phyloP scores from a whole-genome alignment of 2,888 invertebrate genomes.

The Siphlonurus alternatus region DNA sequence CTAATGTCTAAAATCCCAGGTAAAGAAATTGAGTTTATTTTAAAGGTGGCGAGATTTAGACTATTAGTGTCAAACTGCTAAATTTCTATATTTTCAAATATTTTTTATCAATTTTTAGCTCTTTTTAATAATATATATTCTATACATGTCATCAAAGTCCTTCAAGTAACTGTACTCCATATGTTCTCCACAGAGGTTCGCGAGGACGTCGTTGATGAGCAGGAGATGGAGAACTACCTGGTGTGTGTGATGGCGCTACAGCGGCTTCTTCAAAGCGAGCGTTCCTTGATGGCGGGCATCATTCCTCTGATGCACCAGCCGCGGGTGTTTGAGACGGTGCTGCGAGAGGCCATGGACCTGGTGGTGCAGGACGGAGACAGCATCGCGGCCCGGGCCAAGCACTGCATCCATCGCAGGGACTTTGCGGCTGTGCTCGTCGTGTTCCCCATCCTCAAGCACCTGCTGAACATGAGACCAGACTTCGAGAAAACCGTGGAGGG shows the following conservation, averaged over 20 bases:
- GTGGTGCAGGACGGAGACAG: constrained; percentile 77
- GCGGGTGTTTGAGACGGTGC: constrained; percentile 65
- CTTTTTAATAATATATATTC: too few relatives aligned
- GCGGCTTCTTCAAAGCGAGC: constrained; percentile 75
- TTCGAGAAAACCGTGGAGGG: constrained; percentile 61
- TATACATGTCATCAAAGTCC: too few relatives aligned
- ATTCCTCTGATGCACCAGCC: constrained; percentile 67
- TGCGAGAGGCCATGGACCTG: constrained; percentile 67
- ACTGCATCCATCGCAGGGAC: constrained; percentile 52
- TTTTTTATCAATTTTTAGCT: too few relatives aligned
- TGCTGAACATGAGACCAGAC: constrained; percentile 57
- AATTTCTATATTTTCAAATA: too few relatives aligned
- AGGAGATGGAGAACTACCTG: constrained; percentile 70
- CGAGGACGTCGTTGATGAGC: constrained; percentile 49
- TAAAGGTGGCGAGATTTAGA: too few relatives aligned
- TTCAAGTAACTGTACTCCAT: too few relatives aligned
- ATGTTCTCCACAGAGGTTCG: constrained; percentile 26
- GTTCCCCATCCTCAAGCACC: constrained; percentile 66
- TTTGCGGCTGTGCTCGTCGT: constrained; percentile 64
- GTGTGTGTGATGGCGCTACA: constrained; percentile 66
- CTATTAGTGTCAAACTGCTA: too few relatives aligned
- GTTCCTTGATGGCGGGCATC: constrained; percentile 63
- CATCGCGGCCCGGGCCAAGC: constrained; percentile 54
- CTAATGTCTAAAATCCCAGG: too few relatives aligned
- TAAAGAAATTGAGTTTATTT: too few relatives aligned